Evolutionary conservation across 2,888 invertebrate genomes (phyloP), one percentile per base, ranked within the genome.

Genomic region (Arge pagana): DNA sequence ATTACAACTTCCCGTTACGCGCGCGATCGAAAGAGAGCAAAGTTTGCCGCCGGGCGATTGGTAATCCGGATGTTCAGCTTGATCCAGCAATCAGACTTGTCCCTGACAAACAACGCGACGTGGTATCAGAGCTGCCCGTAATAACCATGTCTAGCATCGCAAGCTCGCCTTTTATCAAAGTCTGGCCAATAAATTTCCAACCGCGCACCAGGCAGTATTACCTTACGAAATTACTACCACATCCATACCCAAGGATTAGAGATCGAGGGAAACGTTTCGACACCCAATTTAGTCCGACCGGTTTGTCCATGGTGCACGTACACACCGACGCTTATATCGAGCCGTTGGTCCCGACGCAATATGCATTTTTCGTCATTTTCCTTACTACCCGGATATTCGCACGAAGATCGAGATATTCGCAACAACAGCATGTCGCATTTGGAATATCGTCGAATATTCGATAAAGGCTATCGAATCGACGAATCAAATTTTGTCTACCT

Each of bases 61-160:
- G 45, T 33, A 45, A 45, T 45, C 33, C 23, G 45, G 45, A 45
- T 45, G 31, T 45, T 35, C 16, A 45, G 35, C 45, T 45, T 45
- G 45, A 45, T 45, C 45, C 45, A 15, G 45, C 35, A 45, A 45
- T 45, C 45, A 45, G 33, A 35, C 45, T 45, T 21, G 45, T 15
- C 45, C 24, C 23, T 16, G 35, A 33, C 45, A 35, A 33, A 30
- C 28, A 6, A 19, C 33, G 21, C 18, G 11, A 30, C 30, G 30
- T 24, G 30, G 24, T 45, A 45, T 45, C 13, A 45, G 33, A 15
- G 10, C 8, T 26, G 15, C 33, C 45, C 19, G 45, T 33, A 24
- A 33, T 45, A 35, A 45, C 21, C 13, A 33, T 45, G 45, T 45
- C 45, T 21, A 23, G 15, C 13, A 10, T 33, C n/a, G 6, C 33